Evolutionary conservation across 2,888 invertebrate species (phyloP).

Genomic region (Morpho helenor): DNA sequence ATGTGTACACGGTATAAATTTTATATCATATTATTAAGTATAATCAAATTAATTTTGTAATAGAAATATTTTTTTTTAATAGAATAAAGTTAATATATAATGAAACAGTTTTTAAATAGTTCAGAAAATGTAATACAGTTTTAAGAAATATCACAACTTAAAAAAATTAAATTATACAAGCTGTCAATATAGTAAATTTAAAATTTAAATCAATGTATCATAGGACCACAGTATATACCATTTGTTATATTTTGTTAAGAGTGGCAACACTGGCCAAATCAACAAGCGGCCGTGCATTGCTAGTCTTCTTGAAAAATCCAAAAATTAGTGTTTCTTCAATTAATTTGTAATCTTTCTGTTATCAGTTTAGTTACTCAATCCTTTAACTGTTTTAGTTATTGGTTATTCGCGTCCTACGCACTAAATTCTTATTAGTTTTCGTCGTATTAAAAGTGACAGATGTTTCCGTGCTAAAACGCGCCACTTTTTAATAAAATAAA

Average conservation of each 20-base stretch:
- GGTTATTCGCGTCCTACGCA: constrained; percentile 15
- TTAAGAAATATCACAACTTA: no score
- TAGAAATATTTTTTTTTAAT: no score
- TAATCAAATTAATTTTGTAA: no score
- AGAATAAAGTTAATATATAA: no score
- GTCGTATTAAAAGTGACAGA: constrained; percentile 51
- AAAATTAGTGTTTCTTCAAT: constrained; percentile 22
- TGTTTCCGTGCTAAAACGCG: constrained; percentile 59
- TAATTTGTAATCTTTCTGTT: constrained; percentile 20
- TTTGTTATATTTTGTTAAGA: neutral
- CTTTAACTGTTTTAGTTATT: constrained; percentile 11
- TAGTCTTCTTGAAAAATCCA: constrained; percentile 35
- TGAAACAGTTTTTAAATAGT: no score
- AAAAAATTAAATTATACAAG: no score
- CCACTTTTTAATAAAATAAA: constrained; percentile 48
- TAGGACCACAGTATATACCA: no score
- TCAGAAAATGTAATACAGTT: no score
- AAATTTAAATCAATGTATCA: no score
- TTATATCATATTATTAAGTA: no score
- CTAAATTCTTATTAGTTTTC: constrained; percentile 45
- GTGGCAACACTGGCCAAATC: constrained; percentile 59
- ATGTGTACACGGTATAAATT: no score
- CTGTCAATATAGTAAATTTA: no score
- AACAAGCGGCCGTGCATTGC: constrained; percentile 59
- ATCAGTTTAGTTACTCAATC: constrained; percentile 11